A percentile compares a stretch with the other conserved stretches of the same genome.
These are phyloP conservation scores for Hystrix brachyura DNA, from an alignment of 2,113 vertebrate species.

Conservation along the genomic window DNA sequence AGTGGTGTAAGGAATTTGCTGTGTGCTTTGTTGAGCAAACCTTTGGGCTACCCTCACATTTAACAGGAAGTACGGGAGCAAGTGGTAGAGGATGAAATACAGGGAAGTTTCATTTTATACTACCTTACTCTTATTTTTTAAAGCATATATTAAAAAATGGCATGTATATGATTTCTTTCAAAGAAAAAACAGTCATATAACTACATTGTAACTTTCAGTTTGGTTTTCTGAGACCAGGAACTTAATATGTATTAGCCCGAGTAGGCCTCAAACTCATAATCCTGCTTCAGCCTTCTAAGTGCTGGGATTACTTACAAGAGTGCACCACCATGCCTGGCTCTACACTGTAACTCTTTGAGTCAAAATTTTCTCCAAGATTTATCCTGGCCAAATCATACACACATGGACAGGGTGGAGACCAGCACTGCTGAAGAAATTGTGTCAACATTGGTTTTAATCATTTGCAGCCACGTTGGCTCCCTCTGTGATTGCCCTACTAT, in stretches of 20 bases:
- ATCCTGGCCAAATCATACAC: neutral
- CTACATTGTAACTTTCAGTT: neutral
- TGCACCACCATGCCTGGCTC: neutral
- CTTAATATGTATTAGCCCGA: neutral
- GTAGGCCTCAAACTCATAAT: neutral
- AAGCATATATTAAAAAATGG: neutral
- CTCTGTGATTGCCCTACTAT: neutral
- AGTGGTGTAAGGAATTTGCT: neutral
- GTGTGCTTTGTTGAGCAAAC: neutral
- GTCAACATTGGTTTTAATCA: neutral
- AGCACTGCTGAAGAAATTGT: neutral
- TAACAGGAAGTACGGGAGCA: neutral
- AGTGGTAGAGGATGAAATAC: neutral
- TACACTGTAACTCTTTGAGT: neutral
- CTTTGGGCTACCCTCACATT: neutral
- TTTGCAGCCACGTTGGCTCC: neutral
- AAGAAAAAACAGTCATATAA: neutral
- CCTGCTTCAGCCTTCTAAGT: neutral
- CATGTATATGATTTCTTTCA: neutral
- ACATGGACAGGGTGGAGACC: neutral
- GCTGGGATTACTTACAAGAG: neutral
- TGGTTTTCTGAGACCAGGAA: neutral
- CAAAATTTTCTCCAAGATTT: neutral
- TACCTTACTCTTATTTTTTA: constrained; percentile 2
- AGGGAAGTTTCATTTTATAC: constrained; percentile 16